Percentiles rank a stretch among this genome's conserved stretches.
Conservation (phyloP, 2,113 vertebrate species). For the Sander vitreus region DNA sequence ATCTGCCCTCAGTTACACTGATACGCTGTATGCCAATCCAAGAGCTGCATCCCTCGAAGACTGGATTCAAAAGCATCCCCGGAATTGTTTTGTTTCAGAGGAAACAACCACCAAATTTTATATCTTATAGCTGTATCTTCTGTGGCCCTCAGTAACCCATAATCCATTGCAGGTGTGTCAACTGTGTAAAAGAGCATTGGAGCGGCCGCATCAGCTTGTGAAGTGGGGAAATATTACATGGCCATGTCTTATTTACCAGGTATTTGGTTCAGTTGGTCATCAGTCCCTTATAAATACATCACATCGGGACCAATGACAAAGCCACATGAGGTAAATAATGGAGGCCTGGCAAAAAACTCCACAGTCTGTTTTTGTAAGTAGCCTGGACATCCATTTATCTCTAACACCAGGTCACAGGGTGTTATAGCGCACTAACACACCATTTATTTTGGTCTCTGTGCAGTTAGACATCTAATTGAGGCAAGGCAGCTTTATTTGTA, state of each 20-base stretch:
- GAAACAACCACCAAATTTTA: background rate
- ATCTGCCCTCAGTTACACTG: conserved; percentile 15
- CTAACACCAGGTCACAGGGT: background rate
- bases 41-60: background rate
- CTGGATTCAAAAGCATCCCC: background rate
- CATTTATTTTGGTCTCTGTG: background rate
- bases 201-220: background rate
- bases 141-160: background rate
- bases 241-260: background rate
- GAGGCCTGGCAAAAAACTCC: background rate
- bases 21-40: background rate
- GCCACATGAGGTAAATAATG: background rate
- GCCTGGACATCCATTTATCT: background rate
- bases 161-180: background rate
- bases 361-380: background rate
- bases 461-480: background rate
- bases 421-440: background rate
- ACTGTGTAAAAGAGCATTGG: background rate
- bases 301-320: background rate
- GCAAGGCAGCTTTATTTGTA: no score
- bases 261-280: background rate
- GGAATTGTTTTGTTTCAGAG: background rate
- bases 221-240: background rate
- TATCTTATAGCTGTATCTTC: background rate
- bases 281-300: conserved; percentile 1